These are phyloP conservation scores for Desoria tigrina DNA, from an alignment of 2,888 invertebrate genomes.

Conservation along the genomic window DNA sequence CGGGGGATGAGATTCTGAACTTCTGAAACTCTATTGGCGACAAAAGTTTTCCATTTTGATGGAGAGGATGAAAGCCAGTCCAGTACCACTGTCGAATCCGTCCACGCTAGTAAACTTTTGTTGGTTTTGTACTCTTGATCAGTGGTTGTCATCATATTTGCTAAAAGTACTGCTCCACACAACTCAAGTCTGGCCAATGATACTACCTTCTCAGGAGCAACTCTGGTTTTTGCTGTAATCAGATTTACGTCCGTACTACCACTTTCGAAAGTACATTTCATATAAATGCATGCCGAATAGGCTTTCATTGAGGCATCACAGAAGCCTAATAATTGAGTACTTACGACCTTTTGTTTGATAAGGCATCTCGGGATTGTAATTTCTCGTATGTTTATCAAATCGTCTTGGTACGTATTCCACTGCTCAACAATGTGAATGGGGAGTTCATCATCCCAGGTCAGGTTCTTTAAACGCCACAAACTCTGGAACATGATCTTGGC, in stretches of 20 bases:
- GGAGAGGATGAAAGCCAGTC: constrained; percentile 42
- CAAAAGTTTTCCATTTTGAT: constrained; percentile 45
- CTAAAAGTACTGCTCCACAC: constrained; percentile 27
- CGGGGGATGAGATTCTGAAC: constrained; percentile 37
- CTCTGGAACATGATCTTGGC: constrained; percentile 18
- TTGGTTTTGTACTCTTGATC: constrained; percentile 5
- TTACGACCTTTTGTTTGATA: too few relatives aligned
- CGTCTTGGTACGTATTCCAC: not conserved
- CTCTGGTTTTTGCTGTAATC: constrained; percentile 40
- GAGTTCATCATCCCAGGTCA: constrained; percentile 15
- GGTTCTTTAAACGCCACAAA: constrained; percentile 10
- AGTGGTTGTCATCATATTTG: constrained; percentile 14
- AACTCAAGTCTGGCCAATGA: constrained; percentile 48
- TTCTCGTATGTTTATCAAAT: not conserved
- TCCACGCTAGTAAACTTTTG: constrained; percentile 28
- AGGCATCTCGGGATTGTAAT: constrained; percentile 5
- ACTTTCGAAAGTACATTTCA: not conserved
- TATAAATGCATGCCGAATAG: not conserved
- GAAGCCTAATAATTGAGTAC: not conserved
- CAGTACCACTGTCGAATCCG: constrained; percentile 43
- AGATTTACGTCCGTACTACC: not conserved
- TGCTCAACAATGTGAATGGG: not conserved
- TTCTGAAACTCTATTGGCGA: constrained; percentile 49
- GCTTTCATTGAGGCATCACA: constrained; percentile 7
- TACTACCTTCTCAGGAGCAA: constrained; percentile 46